Evolutionary conservation across 2,797 vertebrate species (phyloP), one percentile per base, ranked within the genome.

Genomic region (Poliocrania exsul): DNA sequence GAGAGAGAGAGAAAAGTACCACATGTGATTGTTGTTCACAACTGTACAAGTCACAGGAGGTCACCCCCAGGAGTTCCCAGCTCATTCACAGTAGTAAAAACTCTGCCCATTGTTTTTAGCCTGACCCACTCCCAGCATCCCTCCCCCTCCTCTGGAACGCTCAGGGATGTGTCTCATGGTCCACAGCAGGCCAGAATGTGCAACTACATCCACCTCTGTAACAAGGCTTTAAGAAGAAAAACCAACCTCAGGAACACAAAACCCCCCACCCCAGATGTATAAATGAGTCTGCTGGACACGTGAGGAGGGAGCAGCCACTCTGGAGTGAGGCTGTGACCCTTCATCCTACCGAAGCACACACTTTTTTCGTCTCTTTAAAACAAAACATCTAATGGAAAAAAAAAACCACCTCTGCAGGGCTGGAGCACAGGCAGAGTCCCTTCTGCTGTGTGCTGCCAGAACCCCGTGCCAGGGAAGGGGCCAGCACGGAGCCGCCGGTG

Each of bases 71-170:
- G 58, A 77, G 90, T 66, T 84, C 70, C 90, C 92, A 64, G 89
- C 95, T 81, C 88, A 24, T 95, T 97, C 95, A 96, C 96, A 97
- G 96, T 95, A 97, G 93, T 96, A 93, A 94, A 87, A 96, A 19
- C 90, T 83, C 85, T 78, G 54, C 79, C 91, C 51, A 3, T 56
- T 17, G 78, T 47, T 46, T 17, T 2, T 20, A 47, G 65, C 77
- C 78, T 31, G 62, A 29, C 16, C 12, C 25, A 11, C 53, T 51
- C 62, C 54, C 82, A 44, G 71, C 67, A 56, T 75, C 81, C 81
- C 72, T 79, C 62, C 57, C 80, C 64, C 35, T 75, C 78, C 44
- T 38, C 38, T 5, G 75, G 72, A 79, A 47, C 25, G 5, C 81
- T 50, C 61, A 26, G 81, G 88, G 64, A 60, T 87, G 57, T 29